Percentiles rank a stretch among this genome's conserved stretches.
Conservation (phyloP, 2,797 vertebrate genomes). For the Sciaenops ocellatus region DNA sequence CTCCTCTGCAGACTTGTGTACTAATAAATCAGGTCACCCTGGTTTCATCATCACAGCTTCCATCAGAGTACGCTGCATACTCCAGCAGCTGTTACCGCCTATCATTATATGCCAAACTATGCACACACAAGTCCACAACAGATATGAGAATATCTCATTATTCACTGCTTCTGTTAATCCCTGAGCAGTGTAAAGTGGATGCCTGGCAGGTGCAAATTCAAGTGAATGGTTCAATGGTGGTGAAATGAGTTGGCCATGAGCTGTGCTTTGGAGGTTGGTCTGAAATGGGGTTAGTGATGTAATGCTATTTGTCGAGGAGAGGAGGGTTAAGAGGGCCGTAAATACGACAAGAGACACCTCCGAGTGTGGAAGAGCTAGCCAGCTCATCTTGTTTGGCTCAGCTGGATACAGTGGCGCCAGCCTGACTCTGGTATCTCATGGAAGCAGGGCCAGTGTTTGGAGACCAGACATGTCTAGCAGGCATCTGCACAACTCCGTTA, state of each 20-base stretch:
- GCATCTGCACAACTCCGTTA: conserved; percentile 37
- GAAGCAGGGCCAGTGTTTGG: conserved; percentile 59
- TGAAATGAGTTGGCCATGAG: conserved; percentile 45
- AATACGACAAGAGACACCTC: conserved; percentile 67
- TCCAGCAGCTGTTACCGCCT: conserved; percentile 73
- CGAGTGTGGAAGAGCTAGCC: conserved; percentile 50
- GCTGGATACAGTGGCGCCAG: conserved; percentile 75
- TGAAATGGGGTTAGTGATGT: conserved; percentile 75
- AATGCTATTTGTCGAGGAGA: conserved; percentile 63
- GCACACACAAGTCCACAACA: conserved; percentile 56
- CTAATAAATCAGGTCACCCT: conserved; percentile 77
- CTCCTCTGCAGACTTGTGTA: conserved; percentile 62
- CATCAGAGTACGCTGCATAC: conserved; percentile 46
- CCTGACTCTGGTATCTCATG: conserved; percentile 71
- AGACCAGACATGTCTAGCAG: conserved; percentile 59
- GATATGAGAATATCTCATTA: conserved; percentile 46
- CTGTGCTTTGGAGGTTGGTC: conserved; percentile 37
- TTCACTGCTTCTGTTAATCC: conserved; percentile 36
- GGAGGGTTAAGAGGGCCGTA: conserved; percentile 48
- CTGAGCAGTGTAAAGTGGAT: conserved; percentile 31
- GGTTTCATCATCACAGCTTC: conserved; percentile 80
- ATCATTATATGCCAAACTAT: conserved; percentile 62
- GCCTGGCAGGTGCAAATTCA: conserved; percentile 48
- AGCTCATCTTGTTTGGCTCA: conserved; percentile 66
- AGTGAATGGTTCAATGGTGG: conserved; percentile 42